Base-by-base conservation (phyloP, 2,888 invertebrate species). In the Drosophila percnosoma region DNA sequence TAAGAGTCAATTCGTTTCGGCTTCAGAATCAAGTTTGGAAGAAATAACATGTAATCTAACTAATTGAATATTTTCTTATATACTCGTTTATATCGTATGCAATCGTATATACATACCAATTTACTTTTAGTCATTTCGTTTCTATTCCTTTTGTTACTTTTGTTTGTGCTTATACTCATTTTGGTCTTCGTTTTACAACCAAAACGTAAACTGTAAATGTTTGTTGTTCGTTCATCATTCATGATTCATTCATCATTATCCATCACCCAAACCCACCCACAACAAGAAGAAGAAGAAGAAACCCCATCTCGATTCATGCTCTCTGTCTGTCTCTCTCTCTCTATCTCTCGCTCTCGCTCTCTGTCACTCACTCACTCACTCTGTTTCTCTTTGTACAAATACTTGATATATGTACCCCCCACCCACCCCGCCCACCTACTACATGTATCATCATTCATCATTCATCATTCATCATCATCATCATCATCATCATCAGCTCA, bases 21-120 rank as follows among this genome's bases (percentile, higher is more conserved):
- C 94, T 84, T 94, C 94, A 80, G 94, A 94, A 92, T 95, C 95
- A 89, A 95, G 95, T 93, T 94, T 95, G 91, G 95, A 95, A 91
- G 95, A 95, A 92, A 95, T 95, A 88, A 95, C 95, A 93, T 95
- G 95, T 95, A 94, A 94, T 92, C 90, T 87, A 88, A 89, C 78
- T 88, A 88, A 85, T 85, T 90, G 75, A 88, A 88, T 90, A 88
- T 83, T 80, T 88, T 83, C 83, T 80, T 82, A 74, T 82, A 82
- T 79, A 82, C 69, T 72, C 72, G 79, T 78, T 78, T 77, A 75
- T 68, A 79, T 74, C 74, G 79, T 79, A 78, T 78, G 42, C 42
- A 48, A 79, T 79, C 78, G 76, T 78, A 75, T 78, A 80, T 68
- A 69, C 71, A 70, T 73, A 68, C 58, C 42, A 53, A 53, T 42